Conservation (phyloP, 2,797 vertebrate species). For the Sciurus carolinensis region DNA sequence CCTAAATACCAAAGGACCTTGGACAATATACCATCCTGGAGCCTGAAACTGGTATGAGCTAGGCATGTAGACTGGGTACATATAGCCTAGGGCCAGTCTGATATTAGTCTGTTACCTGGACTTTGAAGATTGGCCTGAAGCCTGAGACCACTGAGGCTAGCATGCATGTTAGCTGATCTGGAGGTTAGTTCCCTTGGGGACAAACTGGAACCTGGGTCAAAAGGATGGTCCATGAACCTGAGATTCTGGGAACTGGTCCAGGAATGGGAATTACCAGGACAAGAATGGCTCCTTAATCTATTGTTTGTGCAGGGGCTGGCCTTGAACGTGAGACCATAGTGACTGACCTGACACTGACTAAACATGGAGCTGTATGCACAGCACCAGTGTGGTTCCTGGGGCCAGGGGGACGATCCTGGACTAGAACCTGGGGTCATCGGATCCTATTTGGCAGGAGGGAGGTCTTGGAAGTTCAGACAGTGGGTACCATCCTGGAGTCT, state of each 20-base stretch:
- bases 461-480: background rate
- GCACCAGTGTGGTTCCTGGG: too few relatives aligned
- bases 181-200: background rate
- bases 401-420: background rate
- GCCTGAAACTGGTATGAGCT: background rate
- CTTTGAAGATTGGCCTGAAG: background rate
- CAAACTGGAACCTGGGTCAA: background rate
- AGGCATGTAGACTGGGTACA: background rate
- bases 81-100: background rate
- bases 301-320: rapidly evolving
- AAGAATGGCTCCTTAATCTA: too few relatives aligned
- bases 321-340: too few relatives aligned
- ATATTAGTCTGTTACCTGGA: background rate
- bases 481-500: background rate
- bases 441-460: background rate
- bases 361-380: background rate
- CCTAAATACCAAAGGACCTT: too few relatives aligned
- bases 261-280: background rate
- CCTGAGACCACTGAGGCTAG: background rate
- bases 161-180: background rate
- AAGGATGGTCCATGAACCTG: too few relatives aligned
- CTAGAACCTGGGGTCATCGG: too few relatives aligned
- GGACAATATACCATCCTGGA: too few relatives aligned
- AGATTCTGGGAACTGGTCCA: too few relatives aligned
- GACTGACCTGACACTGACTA: rapidly evolving